Conservation (phyloP, 2,113 vertebrate genomes). For the Arizona elegans region DNA sequence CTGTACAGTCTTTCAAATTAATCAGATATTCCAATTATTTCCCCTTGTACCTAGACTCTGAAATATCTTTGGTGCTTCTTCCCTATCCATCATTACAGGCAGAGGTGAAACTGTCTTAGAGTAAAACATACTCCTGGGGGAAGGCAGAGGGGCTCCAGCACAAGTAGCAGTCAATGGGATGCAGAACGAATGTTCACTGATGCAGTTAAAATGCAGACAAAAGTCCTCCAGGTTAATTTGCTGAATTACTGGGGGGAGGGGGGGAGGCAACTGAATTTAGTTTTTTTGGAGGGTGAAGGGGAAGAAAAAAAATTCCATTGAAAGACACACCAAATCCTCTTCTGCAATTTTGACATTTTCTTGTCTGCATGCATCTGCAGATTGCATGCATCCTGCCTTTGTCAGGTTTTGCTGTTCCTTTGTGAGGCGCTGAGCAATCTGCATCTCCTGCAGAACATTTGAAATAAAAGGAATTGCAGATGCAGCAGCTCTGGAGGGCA, state of each 20-base stretch:
- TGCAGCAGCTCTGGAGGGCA: background rate
- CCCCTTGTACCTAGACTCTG: background rate
- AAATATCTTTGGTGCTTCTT: background rate
- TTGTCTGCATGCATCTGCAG: background rate
- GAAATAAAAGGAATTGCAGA: background rate
- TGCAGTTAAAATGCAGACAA: background rate
- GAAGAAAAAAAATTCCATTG: background rate
- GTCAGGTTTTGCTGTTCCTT: background rate
- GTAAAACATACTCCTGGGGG: background rate
- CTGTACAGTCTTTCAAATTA: background rate
- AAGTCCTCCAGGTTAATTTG: background rate
- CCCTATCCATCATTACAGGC: background rate
- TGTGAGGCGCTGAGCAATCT: background rate
- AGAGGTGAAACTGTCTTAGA: background rate
- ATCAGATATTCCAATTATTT: background rate
- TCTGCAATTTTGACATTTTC: background rate
- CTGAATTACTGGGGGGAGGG: background rate
- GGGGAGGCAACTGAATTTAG: background rate
- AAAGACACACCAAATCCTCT: background rate
- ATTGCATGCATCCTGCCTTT: background rate
- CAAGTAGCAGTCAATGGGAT: background rate
- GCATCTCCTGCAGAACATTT: background rate
- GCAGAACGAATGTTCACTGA: background rate
- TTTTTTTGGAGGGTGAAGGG: background rate
- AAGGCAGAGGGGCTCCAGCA: background rate